Percentiles rank a stretch among this genome's conserved stretches.
Evolutionary conservation across 2,113 vertebrate genomes (phyloP).

Genomic region (Thamnaconus septentrionalis): DNA sequence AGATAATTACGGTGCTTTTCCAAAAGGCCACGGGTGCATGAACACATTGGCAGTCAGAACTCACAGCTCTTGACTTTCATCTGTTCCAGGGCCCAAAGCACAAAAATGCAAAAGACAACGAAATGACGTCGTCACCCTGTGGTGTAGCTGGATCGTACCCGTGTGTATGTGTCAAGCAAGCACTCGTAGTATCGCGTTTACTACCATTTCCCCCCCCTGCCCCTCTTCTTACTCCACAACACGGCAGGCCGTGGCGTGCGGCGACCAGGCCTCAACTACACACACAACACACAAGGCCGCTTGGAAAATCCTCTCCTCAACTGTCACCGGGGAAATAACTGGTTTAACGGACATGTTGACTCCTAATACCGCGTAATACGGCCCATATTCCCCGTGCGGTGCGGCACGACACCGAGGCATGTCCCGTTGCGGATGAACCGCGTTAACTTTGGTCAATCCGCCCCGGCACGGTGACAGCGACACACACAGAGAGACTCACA

Average conservation of each 20-base stretch:
- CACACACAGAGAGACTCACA: too few relatives aligned
- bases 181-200: slow-evolving; percentile 74
- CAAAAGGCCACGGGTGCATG: not conserved
- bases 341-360: slow-evolving; percentile 26
- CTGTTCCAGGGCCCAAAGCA: slow-evolving; percentile 26
- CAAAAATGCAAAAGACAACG: slow-evolving; percentile 39
- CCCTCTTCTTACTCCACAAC: slow-evolving; percentile 60
- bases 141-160: slow-evolving; percentile 57
- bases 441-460: slow-evolving; percentile 34
- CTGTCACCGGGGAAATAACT: slow-evolving; percentile 34
- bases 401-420: not conserved
- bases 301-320: slow-evolving; percentile 48
- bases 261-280: slow-evolving; percentile 68
- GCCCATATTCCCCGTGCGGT: not conserved
- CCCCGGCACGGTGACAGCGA: slow-evolving; percentile 1
- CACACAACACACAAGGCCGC: slow-evolving; percentile 65
- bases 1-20: slow-evolving; percentile 2
- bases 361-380: slow-evolving; percentile 32
- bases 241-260: slow-evolving; percentile 62
- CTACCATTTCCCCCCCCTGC: slow-evolving; percentile 50
- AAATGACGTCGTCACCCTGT: slow-evolving; percentile 55
- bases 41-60: slow-evolving; percentile 17
- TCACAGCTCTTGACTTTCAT: slow-evolving; percentile 45
- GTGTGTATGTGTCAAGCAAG: slow-evolving; percentile 67
- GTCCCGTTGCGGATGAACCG: slow-evolving; percentile 6